Base-by-base conservation (phyloP, 2,113 vertebrate genomes). In the Paradoxurus hermaphroditus region DNA sequence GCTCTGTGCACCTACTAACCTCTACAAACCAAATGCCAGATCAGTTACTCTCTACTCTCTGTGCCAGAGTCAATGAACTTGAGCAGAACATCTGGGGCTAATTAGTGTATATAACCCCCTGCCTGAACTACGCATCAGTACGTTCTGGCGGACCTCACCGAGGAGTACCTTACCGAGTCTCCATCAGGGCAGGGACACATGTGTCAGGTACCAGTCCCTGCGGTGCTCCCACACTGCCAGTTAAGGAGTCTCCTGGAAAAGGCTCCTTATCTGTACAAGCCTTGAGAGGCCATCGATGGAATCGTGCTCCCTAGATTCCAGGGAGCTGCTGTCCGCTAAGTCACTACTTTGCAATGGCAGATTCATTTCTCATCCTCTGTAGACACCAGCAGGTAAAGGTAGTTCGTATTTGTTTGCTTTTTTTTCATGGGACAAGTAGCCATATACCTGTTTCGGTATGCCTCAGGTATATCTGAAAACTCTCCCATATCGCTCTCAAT, bases 191-290 rank as follows among this genome's bases (percentile, higher is more conserved):
- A 41, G 41, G 13, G 39, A 72, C 29, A 68, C 25, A 21, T 53
- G 13, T 25, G 31, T 31, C 75, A 4, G 23, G 75, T 11, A 68
- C 70, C 7, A 23, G 16, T 39, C 51, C 72, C 70, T n/a, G 41
- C 36, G 39, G 44, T 34, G 27, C 14, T 91, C 51, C 41, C 49
- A 27, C 13, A 63, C 4, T 87, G 27, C 51, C 53, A 78, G 31
- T 63, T 93, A 84, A 84, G 36, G 14, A 63, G 19, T 46, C 75
- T 93, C 72, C 82, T 39, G 44, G n/a, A 90, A 96, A 84, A 94
- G 23, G 41, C 39, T 82, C 23, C 41, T 93, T 92, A 90, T 82
- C 79, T 68, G 25, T 44, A 75, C n/a, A 97, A 51, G 18, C 27
- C 36, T 39, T 75, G 27, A 56, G 29, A 34, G 36, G 16, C 21